These are phyloP conservation scores for Oxycera nigricornis DNA, from an alignment of 2,888 invertebrate genomes.

Conservation along the genomic window DNA sequence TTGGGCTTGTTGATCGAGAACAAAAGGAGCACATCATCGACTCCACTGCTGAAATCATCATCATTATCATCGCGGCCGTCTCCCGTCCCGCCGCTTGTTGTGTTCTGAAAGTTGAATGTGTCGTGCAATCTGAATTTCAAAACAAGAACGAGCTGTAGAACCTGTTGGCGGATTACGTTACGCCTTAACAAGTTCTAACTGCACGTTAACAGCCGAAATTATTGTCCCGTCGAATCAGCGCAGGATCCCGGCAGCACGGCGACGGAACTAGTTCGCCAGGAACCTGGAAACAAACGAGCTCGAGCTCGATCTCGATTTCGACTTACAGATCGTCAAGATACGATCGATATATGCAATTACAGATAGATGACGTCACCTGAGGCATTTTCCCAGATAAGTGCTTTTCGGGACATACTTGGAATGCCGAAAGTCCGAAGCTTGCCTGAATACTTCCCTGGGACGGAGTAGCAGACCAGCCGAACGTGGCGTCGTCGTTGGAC, in stretches of 20 bases:
- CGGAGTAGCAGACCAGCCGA: too few relatives aligned
- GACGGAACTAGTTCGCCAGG: not conserved
- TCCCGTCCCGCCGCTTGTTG: not conserved
- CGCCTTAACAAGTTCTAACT: conserved; percentile 26
- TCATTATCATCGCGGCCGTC: not conserved
- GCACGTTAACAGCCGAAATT: conserved; percentile 34
- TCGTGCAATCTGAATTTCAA: not conserved
- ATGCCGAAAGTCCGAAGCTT: not conserved
- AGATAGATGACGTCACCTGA: conserved; percentile 9
- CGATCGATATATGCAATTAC: not conserved
- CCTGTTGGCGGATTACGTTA: conserved; percentile 28
- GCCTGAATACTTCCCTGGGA: too few relatives aligned
- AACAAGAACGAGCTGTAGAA: conserved; percentile 8
- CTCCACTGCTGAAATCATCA: not conserved
- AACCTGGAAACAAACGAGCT: not conserved
- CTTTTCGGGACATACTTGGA: not conserved
- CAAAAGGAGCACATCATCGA: not conserved
- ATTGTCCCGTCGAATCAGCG: not conserved
- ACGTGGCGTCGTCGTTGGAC: not conserved
- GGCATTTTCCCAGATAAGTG: not conserved
- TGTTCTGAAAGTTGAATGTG: not conserved
- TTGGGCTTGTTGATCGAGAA: not conserved
- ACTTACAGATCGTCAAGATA: conserved; percentile 18
- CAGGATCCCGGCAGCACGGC: not conserved
- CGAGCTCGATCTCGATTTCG: not conserved